phyloP scores from a whole-genome alignment of 2,113 vertebrate genomes.

The Apteryx owenii region DNA sequence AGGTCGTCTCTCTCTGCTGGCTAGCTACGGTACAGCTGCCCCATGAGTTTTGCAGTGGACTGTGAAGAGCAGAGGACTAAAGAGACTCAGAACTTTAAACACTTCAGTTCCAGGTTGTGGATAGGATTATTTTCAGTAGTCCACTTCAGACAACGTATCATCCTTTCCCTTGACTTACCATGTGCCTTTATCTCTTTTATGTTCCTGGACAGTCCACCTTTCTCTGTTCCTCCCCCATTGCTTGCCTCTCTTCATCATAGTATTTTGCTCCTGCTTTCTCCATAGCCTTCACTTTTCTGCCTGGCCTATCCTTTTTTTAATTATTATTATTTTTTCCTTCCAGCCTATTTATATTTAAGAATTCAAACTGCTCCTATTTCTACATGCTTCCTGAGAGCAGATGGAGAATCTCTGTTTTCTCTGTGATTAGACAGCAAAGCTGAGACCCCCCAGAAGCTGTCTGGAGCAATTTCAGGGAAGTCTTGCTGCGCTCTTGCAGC shows the following conservation, averaged over 20 bases:
- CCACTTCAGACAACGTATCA: not conserved
- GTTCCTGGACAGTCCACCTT: not conserved
- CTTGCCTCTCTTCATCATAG: not conserved
- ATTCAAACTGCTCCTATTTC: constrained; percentile 4
- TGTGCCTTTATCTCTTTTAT: not conserved
- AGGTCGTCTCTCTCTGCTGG: not conserved
- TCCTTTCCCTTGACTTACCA: not conserved
- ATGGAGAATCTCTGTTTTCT: constrained; percentile 34
- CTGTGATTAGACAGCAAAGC: not conserved
- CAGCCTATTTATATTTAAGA: constrained; percentile 26
- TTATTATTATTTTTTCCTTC: not conserved
- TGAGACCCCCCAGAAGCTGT: not conserved
- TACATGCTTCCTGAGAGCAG: constrained; percentile 31
- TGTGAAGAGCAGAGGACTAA: not conserved
- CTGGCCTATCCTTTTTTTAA: not conserved
- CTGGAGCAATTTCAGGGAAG: not conserved
- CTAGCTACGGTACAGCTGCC: not conserved
- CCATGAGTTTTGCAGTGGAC: not conserved
- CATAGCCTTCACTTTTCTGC: not conserved
- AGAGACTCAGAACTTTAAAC: not conserved
- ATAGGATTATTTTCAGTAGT: not conserved
- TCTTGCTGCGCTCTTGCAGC: constrained; percentile 1
- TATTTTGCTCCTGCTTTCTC: not conserved
- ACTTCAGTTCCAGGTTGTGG: not conserved
- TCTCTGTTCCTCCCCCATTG: not conserved